Evolutionary conservation across 2,888 invertebrate genomes (phyloP).

Genomic region (Leptinotarsa rubiginosa): DNA sequence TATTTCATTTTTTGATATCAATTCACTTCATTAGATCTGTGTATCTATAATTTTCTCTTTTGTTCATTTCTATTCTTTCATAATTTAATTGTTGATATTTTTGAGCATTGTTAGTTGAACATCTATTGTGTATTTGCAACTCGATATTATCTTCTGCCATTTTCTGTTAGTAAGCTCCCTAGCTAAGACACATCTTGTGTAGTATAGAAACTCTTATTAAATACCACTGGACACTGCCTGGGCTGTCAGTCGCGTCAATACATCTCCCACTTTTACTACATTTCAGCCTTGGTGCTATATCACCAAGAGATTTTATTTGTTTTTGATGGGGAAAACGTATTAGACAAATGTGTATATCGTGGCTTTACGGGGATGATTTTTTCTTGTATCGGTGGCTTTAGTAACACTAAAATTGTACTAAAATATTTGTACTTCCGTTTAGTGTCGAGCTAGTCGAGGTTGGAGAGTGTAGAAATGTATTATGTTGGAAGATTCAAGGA

Average conservation of each 20-base stretch:
- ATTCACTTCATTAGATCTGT: too few species aligned
- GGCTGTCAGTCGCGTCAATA: slow-evolving; percentile 42
- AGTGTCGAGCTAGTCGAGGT: slow-evolving; percentile 11
- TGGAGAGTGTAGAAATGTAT: slow-evolving; percentile 31
- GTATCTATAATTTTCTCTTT: too few species aligned
- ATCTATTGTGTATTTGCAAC: too few species aligned
- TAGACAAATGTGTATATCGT: slow-evolving; percentile 63
- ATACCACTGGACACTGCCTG: slow-evolving; percentile 43
- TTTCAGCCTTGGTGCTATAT: slow-evolving; percentile 51
- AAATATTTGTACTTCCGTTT: slow-evolving; percentile 52
- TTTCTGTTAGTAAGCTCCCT: slow-evolving; percentile 27
- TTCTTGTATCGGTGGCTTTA: slow-evolving; percentile 62
- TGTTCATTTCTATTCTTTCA: too few species aligned
- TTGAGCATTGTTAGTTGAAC: too few species aligned
- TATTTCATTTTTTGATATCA: too few species aligned
- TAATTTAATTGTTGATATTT: too few species aligned
- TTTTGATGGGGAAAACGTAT: slow-evolving; percentile 63
- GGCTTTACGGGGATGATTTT: slow-evolving; percentile 62
- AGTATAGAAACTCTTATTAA: slow-evolving; percentile 42
- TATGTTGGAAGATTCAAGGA: slow-evolving; percentile 22
- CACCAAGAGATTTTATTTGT: slow-evolving; percentile 58
- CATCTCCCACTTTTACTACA: slow-evolving; percentile 45
- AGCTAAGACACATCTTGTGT: slow-evolving; percentile 26
- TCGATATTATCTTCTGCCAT: not conserved
- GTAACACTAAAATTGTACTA: slow-evolving; percentile 60